Percentiles rank a stretch among this genome's conserved stretches.
Evolutionary conservation across 2,113 vertebrate species (phyloP).

Genomic region (Anguilla rostrata): DNA sequence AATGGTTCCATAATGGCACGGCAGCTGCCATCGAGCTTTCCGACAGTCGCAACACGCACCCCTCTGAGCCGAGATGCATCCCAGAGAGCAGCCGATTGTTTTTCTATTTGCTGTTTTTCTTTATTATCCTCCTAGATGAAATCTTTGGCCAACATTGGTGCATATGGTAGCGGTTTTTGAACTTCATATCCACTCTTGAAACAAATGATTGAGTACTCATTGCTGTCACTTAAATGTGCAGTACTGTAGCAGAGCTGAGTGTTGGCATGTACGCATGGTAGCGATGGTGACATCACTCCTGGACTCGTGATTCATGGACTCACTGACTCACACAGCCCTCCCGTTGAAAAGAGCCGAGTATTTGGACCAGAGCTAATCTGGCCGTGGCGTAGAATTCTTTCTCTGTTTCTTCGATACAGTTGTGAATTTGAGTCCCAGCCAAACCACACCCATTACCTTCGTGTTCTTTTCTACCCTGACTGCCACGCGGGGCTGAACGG

Average conservation of each 20-base stretch:
- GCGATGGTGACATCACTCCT: background rate
- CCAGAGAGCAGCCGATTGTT: background rate
- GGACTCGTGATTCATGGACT: background rate
- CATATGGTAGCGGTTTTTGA: background rate
- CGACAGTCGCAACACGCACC: background rate
- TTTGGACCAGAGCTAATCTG: background rate
- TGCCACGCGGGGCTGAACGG: background rate
- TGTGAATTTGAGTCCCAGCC: background rate
- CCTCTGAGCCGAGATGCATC: background rate
- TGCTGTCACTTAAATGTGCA: background rate
- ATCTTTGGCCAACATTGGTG: background rate
- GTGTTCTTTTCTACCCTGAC: background rate
- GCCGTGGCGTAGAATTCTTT: background rate
- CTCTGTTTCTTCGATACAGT: background rate
- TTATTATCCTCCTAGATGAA: background rate
- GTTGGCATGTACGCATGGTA: background rate
- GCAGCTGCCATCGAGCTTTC: conserved; percentile 6
- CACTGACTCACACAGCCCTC: background rate
- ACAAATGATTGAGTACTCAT: background rate
- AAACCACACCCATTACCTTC: background rate
- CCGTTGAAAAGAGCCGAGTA: background rate
- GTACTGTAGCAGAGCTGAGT: background rate
- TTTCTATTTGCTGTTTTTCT: background rate
- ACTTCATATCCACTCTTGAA: background rate
- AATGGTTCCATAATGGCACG: conserved; percentile 8